These are phyloP conservation scores for Luscinia megarhynchos DNA, from an alignment of 2,797 vertebrate species.

Conservation along the genomic window DNA sequence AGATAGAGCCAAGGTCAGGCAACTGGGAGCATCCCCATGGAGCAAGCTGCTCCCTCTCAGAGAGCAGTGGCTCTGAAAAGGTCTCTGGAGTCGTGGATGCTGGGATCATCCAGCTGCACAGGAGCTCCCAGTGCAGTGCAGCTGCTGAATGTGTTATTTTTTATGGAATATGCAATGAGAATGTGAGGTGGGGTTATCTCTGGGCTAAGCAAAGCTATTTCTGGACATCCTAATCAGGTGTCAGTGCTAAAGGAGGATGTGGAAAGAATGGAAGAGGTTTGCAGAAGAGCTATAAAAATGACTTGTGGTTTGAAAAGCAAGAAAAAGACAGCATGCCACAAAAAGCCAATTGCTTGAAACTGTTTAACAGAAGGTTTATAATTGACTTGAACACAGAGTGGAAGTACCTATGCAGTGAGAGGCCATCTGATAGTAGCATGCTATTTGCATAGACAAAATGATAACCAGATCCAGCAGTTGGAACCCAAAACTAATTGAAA, in stretches of 20 bases:
- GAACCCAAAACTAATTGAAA: conserved; percentile 42
- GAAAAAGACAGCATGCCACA: background rate
- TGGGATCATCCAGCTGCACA: background rate
- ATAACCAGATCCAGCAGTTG: background rate
- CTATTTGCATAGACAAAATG: conserved; percentile 25
- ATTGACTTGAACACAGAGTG: background rate
- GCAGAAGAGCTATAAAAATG: background rate
- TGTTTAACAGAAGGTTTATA: conserved; percentile 17
- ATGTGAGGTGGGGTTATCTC: background rate
- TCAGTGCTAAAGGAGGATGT: background rate
- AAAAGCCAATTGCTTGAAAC: background rate
- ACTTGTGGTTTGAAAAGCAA: background rate
- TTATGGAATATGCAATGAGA: background rate
- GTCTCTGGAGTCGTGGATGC: background rate
- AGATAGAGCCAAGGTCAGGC: background rate
- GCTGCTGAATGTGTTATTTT: background rate
- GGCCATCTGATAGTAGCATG: background rate
- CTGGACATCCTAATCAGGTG: background rate
- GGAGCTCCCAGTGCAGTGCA: background rate
- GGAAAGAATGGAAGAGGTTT: background rate
- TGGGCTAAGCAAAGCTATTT: background rate
- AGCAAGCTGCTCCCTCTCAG: background rate
- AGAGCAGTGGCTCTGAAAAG: background rate
- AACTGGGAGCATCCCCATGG: background rate
- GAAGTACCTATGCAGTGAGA: conserved; percentile 25